Conservation (phyloP, 2,797 vertebrate genomes). For the Siniperca undulata region DNA sequence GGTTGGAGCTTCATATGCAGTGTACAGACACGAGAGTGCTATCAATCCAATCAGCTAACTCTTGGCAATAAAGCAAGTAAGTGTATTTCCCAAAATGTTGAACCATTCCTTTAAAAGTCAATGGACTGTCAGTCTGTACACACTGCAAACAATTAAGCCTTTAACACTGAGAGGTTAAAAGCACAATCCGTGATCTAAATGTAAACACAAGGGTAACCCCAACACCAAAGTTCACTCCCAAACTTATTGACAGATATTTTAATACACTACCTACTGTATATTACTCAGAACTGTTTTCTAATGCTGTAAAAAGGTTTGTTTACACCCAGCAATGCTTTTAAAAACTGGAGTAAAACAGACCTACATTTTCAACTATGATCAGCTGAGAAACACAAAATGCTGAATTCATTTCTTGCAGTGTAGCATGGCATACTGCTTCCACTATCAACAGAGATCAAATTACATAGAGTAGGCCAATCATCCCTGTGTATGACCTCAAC, state of each 20-base stretch:
- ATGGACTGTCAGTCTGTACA: neutral
- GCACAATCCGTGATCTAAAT: neutral
- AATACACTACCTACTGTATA: neutral
- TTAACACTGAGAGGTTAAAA: neutral
- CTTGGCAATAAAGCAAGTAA: neutral
- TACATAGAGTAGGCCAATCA: constrained; percentile 13
- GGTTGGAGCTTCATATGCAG: neutral
- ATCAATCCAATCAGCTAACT: neutral
- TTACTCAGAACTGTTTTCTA: neutral
- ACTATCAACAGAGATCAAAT: constrained; percentile 27
- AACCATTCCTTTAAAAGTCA: neutral
- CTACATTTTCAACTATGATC: neutral
- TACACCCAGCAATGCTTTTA: neutral
- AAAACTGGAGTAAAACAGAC: neutral
- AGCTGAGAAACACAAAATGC: neutral
- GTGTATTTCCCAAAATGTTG: neutral
- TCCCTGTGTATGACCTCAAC: constrained; percentile 5
- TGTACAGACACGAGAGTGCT: neutral
- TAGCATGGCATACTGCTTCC: neutral
- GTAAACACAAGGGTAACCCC: neutral
- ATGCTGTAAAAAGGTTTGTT: neutral
- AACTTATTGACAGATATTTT: neutral
- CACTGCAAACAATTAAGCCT: neutral
- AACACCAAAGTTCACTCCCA: neutral
- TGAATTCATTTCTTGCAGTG: neutral